Base-by-base conservation (phyloP, 2,113 vertebrate species). In the Halcyon senegalensis region DNA sequence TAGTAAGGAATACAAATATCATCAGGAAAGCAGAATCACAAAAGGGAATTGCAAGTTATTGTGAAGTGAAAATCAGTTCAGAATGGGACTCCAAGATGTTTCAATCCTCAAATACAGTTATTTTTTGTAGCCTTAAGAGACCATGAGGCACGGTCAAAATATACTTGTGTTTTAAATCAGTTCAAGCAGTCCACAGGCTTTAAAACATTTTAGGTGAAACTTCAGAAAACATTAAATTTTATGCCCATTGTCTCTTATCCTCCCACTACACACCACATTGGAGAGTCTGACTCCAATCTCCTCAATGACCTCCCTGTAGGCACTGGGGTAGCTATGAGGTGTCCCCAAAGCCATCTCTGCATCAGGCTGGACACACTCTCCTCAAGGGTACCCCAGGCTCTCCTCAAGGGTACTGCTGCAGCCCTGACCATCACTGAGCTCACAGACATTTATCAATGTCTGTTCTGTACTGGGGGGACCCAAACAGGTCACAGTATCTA, bases 131-230 rank as follows among this genome's bases (percentile, higher is more conserved):
- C 31, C 12, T 46, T 23, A 66, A 73, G 10, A 77, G 19, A 33
- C 8, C 1, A 0, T 60, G 48, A 74, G 9, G 9, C 9, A 14
- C 10, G 3, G 27, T 9, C 5, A 23, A 59, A 53, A 41, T 3
- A 7, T n/a, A 18, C 16, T 43, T 14, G 2, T 35, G 59, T 90
- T 86, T 50, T 59, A 62, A 66, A 33, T 73, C 17, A 51, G 4
- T 30, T 21, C 5, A 73, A n/a, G 43, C 8, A 59, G 33, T 37
- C 21, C 23, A 20, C 23, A 33, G 48, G 33, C 55, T 75, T 90
- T 33, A 17, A 84, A 78, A 20, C n/a, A 11, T 3, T 82, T 88
- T 60, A 59, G 27, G 14, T 67, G 33, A 69, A 84, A 56, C 7
- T 69, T 80, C 33, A 62, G 58, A 44, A n/a, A 53, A 75, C n/a